Base-by-base conservation (phyloP, 1,140 invertebrate genomes). In the Microplitis demolitor region DNA sequence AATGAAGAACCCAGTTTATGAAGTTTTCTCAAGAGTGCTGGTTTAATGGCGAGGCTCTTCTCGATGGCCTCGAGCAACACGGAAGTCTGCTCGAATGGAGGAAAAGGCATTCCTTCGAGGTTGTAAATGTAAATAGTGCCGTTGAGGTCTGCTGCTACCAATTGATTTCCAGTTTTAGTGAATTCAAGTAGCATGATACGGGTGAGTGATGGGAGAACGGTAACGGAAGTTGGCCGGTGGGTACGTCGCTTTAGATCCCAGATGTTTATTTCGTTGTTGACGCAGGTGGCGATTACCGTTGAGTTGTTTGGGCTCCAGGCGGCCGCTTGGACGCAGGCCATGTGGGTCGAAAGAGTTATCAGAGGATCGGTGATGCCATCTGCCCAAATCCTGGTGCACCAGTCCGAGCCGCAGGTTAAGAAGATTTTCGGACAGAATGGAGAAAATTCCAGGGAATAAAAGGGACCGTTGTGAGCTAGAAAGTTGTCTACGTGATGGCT, bases 361-460 rank as follows among this genome's bases (percentile, higher is more conserved):
- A 95, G 84, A 0, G 93, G 92, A 73, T 91, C 86, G 0, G 86
- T 84, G 16, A 94, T 88, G 4, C 87, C 89, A 54, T 92, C 89
- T 60, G 92, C 88, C 95, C 95, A 96, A 31, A 96, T 90, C 61
- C 93, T 89, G 0, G 93, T 89, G 39, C 88, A 91, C 90, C 93
- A 95, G 83, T 97, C 96, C 24, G 94, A 93, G 51, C 95, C 95
- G 78, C 93, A 94, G 0, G 94, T 95, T 0, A 95, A 85, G 74
- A 94, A 92, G 13, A 97, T 88, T 62, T 91, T 90, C 0, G 90
- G 86, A 80, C 93, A 93, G 85, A 92, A 96, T 0, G 91, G 91
- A 4, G 95, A 97, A 87, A 93, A 94, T 60, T 92, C 86, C 63
- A 97, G 90, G 13, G 87, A 88, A 79, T 94, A 93, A 0, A 97